Conservation (phyloP, 2,888 invertebrate species). For the Latrodectus hesperus region DNA sequence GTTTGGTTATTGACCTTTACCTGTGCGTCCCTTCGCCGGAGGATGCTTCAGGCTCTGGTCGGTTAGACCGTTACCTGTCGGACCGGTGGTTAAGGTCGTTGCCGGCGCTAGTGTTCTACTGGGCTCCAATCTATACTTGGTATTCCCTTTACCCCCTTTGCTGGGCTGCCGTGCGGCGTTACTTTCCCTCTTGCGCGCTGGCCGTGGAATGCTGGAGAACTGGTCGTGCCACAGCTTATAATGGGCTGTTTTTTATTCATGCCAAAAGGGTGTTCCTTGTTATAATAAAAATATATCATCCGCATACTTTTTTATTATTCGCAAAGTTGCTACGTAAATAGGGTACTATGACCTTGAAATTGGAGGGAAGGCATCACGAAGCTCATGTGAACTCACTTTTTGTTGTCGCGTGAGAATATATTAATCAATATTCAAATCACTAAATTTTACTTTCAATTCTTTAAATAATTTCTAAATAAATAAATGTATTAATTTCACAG, state of each 20-base stretch:
- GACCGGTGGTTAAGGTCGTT: constrained; percentile 68
- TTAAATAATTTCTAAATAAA: too few relatives aligned
- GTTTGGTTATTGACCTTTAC: constrained; percentile 64
- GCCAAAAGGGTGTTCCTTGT: neutral
- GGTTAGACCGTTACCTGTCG: constrained; percentile 68
- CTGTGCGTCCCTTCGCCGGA: neutral
- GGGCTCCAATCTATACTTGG: constrained; percentile 37
- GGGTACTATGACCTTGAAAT: constrained; percentile 12
- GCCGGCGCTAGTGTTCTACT: constrained; percentile 58
- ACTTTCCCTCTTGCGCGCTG: constrained; percentile 44
- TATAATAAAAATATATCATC: neutral
- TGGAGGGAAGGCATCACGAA: neutral
- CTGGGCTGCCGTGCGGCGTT: constrained; percentile 27
- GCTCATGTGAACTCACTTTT: neutral
- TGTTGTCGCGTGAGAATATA: neutral
- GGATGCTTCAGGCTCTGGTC: constrained; percentile 22
- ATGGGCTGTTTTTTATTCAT: neutral
- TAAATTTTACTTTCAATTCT: too few relatives aligned
- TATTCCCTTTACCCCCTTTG: constrained; percentile 59
- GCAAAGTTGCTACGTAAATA: neutral
- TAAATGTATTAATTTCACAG: too few relatives aligned
- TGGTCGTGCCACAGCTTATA: constrained; percentile 25
- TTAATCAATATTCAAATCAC: neutral
- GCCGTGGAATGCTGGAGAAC: constrained; percentile 55
- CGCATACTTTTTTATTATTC: neutral